Evolutionary conservation across 1,140 invertebrate species (phyloP).

Genomic region (Dinothrombium tinctorium): DNA sequence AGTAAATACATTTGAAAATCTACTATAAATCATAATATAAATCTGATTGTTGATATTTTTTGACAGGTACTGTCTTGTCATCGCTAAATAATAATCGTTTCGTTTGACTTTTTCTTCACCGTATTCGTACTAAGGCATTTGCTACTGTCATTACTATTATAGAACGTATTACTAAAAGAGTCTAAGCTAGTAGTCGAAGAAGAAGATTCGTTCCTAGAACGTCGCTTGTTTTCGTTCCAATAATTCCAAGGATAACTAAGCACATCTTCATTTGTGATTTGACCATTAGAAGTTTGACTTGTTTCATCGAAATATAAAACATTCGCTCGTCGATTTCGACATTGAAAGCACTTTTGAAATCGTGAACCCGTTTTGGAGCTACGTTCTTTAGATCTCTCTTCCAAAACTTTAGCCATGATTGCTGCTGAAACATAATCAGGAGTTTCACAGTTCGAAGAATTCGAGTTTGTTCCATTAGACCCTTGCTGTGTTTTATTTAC

Average conservation of each 20-base stretch:
- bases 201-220: no score
- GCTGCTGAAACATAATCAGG: conserved; percentile 65
- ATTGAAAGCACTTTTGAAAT: conserved; percentile 25
- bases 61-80: no score
- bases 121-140: no score
- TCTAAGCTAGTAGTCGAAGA: no score
- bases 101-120: no score
- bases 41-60: no score
- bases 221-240: no score
- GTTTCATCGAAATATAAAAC: conserved; percentile 10
- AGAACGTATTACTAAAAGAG: no score
- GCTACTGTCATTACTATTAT: no score
- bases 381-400: conserved; percentile 49
- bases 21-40: no score
- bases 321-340: conserved; percentile 3
- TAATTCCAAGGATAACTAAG: neutral
- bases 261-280: neutral
- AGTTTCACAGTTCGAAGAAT: conserved; percentile 16
- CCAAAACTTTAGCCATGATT: conserved; percentile 74
- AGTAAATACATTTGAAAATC: no score
- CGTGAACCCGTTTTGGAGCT: conserved; percentile 7
- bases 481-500: conserved; percentile 27
- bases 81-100: no score
- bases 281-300: conserved; percentile 11
- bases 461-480: conserved; percentile 15